phyloP scores from a whole-genome alignment of 1,140 invertebrate species.

The Bombus polaris region DNA sequence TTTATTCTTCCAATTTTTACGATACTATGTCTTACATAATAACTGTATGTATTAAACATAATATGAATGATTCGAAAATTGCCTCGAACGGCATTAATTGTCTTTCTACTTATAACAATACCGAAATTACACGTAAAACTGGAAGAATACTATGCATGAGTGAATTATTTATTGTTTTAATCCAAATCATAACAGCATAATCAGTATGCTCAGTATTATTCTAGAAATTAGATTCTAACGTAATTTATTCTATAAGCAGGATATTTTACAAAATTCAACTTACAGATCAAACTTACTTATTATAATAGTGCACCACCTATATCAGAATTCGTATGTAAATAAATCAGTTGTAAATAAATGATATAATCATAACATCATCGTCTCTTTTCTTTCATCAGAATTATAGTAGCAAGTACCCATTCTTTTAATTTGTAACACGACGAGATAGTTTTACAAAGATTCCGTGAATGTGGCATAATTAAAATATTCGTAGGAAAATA shows the following conservation, averaged over 20 bases:
- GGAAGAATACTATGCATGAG: background rate
- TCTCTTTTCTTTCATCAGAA: no score
- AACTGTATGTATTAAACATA: background rate
- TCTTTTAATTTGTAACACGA: background rate
- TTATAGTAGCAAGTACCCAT: background rate
- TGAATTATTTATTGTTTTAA: background rate
- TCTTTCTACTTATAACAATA: background rate
- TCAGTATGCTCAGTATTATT: background rate
- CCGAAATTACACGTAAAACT: background rate
- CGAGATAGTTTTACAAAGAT: background rate
- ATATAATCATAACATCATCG: no score
- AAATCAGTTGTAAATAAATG: constrained; percentile 34
- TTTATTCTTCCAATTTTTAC: background rate
- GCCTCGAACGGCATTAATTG: no score
- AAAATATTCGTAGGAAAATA: background rate
- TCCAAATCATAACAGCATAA: background rate
- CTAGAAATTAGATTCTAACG: background rate
- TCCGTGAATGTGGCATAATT: background rate
- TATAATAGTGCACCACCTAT: background rate
- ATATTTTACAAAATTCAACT: constrained; percentile 11
- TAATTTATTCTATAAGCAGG: background rate
- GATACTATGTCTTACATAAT: background rate
- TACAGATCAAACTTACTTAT: constrained; percentile 4
- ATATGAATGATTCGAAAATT: background rate
- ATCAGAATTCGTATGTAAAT: constrained; percentile 24